These are phyloP conservation scores for Sipha flava DNA, from an alignment of 1,140 invertebrate genomes.

Conservation along the genomic window DNA sequence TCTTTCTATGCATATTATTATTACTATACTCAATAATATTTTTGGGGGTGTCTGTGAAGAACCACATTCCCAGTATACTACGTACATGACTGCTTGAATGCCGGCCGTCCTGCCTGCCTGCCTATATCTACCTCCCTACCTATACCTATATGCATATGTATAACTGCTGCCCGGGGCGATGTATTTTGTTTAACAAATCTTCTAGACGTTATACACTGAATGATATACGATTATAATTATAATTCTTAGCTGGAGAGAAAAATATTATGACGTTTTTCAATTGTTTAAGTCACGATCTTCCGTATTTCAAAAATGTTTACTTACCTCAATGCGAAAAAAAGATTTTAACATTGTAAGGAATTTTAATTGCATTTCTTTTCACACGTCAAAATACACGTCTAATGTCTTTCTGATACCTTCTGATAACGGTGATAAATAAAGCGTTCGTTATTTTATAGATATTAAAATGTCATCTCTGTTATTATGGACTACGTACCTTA, in stretches of 20 bases:
- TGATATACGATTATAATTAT: conserved; percentile 10
- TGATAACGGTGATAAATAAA: neutral
- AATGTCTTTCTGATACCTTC: neutral
- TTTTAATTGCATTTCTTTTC: conserved; percentile 13
- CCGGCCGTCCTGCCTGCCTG: too few species aligned
- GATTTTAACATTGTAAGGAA: neutral
- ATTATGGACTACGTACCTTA: too few species aligned
- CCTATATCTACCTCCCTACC: too few species aligned
- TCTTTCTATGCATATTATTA: neutral
- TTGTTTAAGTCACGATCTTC: conserved; percentile 2
- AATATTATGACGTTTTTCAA: neutral
- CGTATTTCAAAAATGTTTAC: neutral
- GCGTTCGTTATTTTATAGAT: neutral
- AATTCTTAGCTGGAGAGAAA: neutral
- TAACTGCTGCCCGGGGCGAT: neutral
- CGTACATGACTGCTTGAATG: too few species aligned
- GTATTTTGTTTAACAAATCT: conserved; percentile 8
- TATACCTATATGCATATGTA: neutral
- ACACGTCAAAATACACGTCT: neutral
- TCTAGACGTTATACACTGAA: neutral
- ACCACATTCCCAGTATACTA: neutral
- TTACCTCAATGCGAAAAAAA: conserved; percentile 1
- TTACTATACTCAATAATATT: neutral
- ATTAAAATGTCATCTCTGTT: too few species aligned
- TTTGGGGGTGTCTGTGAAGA: neutral